These are phyloP conservation scores for Odontothrips loti DNA, from an alignment of 2,888 invertebrate genomes.

Conservation along the genomic window DNA sequence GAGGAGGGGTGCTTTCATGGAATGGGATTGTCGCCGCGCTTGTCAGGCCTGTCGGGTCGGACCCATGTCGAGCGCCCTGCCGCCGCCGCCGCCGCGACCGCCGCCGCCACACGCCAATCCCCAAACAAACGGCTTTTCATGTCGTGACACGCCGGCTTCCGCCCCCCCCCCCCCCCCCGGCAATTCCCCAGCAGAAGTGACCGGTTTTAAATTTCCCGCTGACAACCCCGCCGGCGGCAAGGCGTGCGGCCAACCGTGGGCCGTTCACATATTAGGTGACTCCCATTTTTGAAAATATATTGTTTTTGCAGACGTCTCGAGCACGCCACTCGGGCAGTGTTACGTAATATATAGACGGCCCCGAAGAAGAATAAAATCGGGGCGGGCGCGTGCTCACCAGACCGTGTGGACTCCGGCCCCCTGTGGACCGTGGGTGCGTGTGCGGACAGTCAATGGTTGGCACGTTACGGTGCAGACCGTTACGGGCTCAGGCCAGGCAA, in stretches of 20 bases:
- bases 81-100: not conserved
- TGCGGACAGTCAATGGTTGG: not conserved
- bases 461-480: not conserved
- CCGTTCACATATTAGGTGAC: no score
- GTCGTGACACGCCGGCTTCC: not conserved
- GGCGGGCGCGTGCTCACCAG: no score
- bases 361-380: no score
- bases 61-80: not conserved
- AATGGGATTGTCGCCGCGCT: not conserved
- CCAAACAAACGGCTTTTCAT: not conserved
- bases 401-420: no score
- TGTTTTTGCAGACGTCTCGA: no score
- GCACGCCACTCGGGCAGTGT: no score
- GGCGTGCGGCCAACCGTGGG: no score
- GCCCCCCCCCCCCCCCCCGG: not conserved
- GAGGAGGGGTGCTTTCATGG: not conserved
- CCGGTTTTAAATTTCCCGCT: no score
- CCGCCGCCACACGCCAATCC: not conserved
- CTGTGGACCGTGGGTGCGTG: not conserved
- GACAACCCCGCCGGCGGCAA: no score
- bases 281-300: no score
- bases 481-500: not conserved
- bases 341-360: no score
- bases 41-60: not conserved
- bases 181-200: not conserved